Evolutionary conservation across 2,888 invertebrate genomes (phyloP).

Genomic region (Drosophila lacicola): DNA sequence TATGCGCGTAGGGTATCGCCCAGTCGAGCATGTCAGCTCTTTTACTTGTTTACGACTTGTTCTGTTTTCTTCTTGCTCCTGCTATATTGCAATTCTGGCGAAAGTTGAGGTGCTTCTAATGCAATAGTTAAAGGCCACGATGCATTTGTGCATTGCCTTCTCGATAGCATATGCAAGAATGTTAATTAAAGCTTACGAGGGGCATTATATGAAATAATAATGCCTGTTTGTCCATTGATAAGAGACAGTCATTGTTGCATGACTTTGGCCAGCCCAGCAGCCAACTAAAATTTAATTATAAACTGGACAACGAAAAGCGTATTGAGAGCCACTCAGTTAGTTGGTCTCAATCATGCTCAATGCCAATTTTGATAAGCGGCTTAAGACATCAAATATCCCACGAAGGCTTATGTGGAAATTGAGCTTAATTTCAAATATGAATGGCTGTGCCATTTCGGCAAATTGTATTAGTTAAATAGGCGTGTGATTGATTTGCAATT

Average conservation of each 20-base stretch:
- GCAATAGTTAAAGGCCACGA: neutral
- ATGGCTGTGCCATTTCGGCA: no score
- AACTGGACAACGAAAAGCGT: neutral
- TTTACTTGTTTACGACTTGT: no score
- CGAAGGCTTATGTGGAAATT: no score
- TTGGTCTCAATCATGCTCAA: neutral
- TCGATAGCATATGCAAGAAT: neutral
- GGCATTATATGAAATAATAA: neutral
- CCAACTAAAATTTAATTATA: neutral
- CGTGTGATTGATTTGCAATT: neutral
- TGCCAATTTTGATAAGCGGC: neutral
- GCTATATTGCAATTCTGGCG: neutral
- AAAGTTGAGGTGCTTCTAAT: neutral
- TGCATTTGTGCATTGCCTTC: neutral
- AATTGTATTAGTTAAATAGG: neutral
- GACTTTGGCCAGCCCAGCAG: neutral
- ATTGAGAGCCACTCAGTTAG: neutral
- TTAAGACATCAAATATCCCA: neutral
- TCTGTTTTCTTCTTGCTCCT: no score
- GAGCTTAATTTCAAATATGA: no score
- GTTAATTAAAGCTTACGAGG: neutral
- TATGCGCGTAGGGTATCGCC: no score
- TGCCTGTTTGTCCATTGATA: neutral
- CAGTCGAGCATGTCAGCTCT: no score
- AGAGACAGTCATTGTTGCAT: neutral